These are phyloP conservation scores for Sterna hirundo DNA, from an alignment of 2,113 vertebrate species.

Conservation along the genomic window DNA sequence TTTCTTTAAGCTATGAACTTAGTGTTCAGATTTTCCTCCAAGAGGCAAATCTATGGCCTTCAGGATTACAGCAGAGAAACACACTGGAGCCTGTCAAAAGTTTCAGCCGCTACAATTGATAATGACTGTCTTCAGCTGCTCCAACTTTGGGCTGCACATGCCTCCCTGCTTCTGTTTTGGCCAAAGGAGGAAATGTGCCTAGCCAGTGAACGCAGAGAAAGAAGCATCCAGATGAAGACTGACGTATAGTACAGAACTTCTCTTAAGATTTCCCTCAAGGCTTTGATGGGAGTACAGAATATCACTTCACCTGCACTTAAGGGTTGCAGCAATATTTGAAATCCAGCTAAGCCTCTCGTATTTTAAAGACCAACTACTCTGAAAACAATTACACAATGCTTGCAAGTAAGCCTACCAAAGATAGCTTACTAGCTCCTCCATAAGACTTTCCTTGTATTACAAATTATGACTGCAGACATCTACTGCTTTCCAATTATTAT, in stretches of 20 bases:
- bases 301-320: neutral
- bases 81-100: neutral
- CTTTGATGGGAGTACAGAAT: neutral
- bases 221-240: neutral
- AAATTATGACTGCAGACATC: neutral
- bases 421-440: neutral
- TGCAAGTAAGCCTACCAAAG: neutral
- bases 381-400: neutral
- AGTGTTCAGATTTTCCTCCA: conserved; percentile 21
- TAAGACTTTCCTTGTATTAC: neutral
- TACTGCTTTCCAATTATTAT: neutral
- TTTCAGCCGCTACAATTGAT: neutral
- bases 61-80: neutral
- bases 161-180: neutral
- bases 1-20: conserved; percentile 40
- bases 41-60: neutral
- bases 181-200: neutral
- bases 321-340: neutral
- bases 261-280: neutral
- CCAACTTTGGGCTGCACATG: neutral
- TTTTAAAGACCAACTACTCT: neutral
- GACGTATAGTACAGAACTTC: neutral
- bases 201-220: neutral
- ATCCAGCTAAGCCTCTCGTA: neutral
- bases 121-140: neutral